Percentiles rank a stretch among this genome's conserved stretches.
Conservation (phyloP, 2,113 vertebrate species). For the Serinus canaria region DNA sequence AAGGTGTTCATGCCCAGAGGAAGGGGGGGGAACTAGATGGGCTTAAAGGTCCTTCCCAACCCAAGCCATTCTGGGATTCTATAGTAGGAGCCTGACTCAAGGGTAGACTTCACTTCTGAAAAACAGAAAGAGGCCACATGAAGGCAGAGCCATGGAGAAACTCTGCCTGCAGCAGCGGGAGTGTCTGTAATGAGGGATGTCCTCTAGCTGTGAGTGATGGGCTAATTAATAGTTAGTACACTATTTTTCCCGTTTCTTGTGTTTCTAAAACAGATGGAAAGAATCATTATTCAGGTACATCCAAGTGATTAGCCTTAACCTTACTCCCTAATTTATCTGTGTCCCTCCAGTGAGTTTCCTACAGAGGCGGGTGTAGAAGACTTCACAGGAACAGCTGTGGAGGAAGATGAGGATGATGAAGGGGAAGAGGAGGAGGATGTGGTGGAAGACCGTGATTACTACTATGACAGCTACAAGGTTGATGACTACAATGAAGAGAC, state of each 20-base stretch:
- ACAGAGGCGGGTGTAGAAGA: slow-evolving; percentile 81
- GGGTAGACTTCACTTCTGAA: background rate
- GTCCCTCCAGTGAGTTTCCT: slow-evolving; percentile 76
- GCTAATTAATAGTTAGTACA: background rate
- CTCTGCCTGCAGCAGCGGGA: background rate
- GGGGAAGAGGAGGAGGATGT: slow-evolving; percentile 82
- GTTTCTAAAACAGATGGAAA: background rate
- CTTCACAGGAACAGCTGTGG: slow-evolving; percentile 76
- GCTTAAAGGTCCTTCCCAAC: background rate
- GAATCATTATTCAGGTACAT: background rate
- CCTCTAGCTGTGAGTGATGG: background rate
- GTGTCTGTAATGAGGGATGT: background rate
- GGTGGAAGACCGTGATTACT: slow-evolving; percentile 82
- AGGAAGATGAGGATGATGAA: slow-evolving; percentile 78
- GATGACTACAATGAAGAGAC: slow-evolving; percentile 80
- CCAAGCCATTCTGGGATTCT: background rate
- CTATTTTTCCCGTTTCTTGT: background rate
- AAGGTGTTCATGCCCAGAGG: background rate
- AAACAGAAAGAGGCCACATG: background rate
- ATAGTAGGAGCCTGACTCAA: background rate
- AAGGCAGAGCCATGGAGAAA: background rate
- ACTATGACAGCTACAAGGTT: slow-evolving; percentile 79
- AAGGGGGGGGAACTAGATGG: background rate
- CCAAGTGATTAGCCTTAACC: background rate
- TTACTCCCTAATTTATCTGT: background rate